Conservation (phyloP, 2,797 vertebrate species). For the Monodelphis domestica region DNA sequence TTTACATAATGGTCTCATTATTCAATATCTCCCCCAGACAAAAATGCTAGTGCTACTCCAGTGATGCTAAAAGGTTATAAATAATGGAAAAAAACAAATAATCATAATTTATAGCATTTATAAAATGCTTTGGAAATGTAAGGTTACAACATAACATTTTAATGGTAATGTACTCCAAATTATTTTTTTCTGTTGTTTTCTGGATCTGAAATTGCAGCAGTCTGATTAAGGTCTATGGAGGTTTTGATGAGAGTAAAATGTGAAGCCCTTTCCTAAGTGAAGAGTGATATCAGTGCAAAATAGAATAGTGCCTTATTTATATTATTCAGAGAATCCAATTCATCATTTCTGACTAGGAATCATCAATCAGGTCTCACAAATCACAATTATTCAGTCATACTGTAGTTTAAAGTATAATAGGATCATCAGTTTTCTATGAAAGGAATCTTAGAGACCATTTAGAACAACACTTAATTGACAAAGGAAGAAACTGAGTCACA, state of each 20-base stretch:
- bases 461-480: not conserved
- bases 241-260: not conserved
- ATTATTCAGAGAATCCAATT: too few relatives aligned
- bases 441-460: not conserved
- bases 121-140: not conserved
- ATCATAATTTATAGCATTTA: not conserved
- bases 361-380: not conserved
- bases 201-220: not conserved
- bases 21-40: not conserved
- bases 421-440: not conserved
- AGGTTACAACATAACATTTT: not conserved
- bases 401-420: not conserved
- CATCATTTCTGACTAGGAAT: not conserved
- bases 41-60: not conserved
- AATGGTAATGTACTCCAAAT: not conserved
- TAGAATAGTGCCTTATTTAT: not conserved
- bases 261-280: not conserved
- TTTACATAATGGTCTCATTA: not conserved
- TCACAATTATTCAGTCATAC: not conserved
- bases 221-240: not conserved
- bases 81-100: not conserved
- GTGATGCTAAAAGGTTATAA: not conserved
- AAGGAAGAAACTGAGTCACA: not conserved
- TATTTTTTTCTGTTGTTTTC: not conserved
- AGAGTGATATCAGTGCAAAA: not conserved